phyloP scores from a whole-genome alignment of 2,888 invertebrate species.

The Heterodera filipjevi region DNA sequence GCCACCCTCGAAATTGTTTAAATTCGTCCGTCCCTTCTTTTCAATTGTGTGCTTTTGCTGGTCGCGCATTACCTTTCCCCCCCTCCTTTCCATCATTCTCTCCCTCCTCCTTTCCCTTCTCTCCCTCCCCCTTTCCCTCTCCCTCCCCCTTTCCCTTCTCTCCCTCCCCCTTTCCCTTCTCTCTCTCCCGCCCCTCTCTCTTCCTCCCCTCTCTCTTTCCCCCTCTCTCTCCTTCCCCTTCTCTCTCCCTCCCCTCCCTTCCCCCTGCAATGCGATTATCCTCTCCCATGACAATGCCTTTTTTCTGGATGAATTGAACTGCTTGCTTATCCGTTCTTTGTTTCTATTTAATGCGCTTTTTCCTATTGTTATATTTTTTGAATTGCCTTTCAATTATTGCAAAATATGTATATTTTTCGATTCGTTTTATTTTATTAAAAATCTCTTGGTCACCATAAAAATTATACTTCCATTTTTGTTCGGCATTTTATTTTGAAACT shows the following conservation, averaged over 20 bases:
- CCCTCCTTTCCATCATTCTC: too few species aligned
- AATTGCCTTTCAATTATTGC: not conserved
- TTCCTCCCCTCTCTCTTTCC: not conserved
- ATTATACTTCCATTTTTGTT: not conserved
- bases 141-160: too few species aligned
- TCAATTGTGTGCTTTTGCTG: too few species aligned
- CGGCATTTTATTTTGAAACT: conserved; percentile 5
- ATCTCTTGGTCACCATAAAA: not conserved
- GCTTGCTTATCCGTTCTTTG: too few species aligned
- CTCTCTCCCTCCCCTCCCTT: not conserved
- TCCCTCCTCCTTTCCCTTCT: too few species aligned
- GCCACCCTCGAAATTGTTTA: too few species aligned
- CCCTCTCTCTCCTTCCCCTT: not conserved
- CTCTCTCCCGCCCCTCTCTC: not conserved
- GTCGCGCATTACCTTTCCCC: too few species aligned
- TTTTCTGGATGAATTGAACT: not conserved
- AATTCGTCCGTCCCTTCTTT: too few species aligned
- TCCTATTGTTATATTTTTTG: not conserved
- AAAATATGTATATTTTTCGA: not conserved
- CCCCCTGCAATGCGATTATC: not conserved
- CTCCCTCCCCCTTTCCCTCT: too few species aligned
- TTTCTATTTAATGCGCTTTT: too few species aligned
- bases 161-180: too few species aligned
- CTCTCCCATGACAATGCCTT: not conserved
- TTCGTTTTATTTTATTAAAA: not conserved